Percentiles rank a stretch among this genome's conserved stretches.
phyloP scores from a whole-genome alignment of 2,113 vertebrate species.

The Centrocercus urophasianus region DNA sequence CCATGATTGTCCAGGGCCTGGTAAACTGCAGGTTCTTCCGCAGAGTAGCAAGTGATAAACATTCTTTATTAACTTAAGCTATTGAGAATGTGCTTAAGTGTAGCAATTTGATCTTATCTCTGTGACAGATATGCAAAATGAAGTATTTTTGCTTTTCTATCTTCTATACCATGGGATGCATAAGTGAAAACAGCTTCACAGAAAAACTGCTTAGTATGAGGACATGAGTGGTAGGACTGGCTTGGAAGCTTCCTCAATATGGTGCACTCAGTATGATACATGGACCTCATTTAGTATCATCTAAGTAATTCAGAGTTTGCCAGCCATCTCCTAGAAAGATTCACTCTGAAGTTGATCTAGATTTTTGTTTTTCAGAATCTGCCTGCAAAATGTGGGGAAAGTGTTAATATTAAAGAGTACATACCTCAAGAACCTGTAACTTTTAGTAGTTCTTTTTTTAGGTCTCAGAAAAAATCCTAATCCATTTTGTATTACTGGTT shows the following conservation, averaged over 20 bases:
- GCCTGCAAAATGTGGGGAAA: background rate
- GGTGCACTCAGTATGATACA: background rate
- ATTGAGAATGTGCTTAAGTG: background rate
- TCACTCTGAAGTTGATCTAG: background rate
- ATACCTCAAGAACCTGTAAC: background rate
- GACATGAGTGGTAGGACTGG: background rate
- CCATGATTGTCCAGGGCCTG: background rate
- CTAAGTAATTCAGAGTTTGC: background rate
- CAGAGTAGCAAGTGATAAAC: background rate
- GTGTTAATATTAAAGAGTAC: fast-evolving
- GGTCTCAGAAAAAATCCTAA: background rate
- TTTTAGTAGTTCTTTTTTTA: background rate
- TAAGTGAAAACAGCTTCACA: background rate
- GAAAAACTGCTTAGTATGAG: background rate
- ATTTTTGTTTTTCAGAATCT: background rate
- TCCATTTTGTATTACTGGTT: background rate
- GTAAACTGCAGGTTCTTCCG: background rate
- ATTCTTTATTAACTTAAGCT: fast-evolving
- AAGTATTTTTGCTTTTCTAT: background rate
- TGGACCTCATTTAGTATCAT: background rate
- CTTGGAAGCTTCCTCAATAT: background rate
- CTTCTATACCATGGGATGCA: background rate
- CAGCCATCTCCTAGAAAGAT: background rate
- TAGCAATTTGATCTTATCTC: background rate
- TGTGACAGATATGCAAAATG: background rate